phyloP scores from a whole-genome alignment of 2,797 vertebrate genomes.

The Acanthurus tractus region DNA sequence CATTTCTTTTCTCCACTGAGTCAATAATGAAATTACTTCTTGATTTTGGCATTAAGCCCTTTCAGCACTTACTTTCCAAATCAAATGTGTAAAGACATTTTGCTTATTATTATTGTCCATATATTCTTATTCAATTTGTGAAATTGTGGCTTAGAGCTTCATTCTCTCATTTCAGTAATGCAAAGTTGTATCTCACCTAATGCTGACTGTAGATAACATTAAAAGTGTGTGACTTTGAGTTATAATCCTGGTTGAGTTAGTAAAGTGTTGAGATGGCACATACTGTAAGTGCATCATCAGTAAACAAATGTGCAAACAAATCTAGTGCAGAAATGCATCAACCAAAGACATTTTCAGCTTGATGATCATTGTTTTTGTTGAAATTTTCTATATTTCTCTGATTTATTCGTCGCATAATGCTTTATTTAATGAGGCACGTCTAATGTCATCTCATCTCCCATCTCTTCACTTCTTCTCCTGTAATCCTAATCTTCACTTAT shows the following conservation, averaged over 20 bases:
- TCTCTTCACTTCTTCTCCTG: neutral
- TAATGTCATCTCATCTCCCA: slow-evolving; percentile 5
- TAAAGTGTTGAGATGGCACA: slow-evolving; percentile 7
- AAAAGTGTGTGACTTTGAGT: slow-evolving; percentile 14
- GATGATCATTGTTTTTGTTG: neutral
- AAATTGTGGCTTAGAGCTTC: slow-evolving; percentile 38
- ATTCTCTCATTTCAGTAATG: slow-evolving; percentile 44
- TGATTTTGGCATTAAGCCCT: slow-evolving; percentile 48
- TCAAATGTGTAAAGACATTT: slow-evolving; percentile 36
- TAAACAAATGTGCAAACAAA: neutral
- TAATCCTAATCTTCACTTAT: slow-evolving; percentile 27
- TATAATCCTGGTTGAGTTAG: slow-evolving; percentile 9
- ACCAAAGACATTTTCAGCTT: neutral
- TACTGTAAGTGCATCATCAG: neutral
- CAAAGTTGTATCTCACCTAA: slow-evolving; percentile 15
- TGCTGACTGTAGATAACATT: slow-evolving; percentile 20
- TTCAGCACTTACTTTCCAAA: slow-evolving; percentile 37
- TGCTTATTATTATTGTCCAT: slow-evolving; percentile 15
- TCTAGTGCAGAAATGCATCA: slow-evolving; percentile 1
- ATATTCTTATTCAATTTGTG: slow-evolving; percentile 45
- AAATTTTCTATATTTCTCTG: neutral
- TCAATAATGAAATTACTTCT: slow-evolving; percentile 52
- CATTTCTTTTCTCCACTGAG: slow-evolving; percentile 1
- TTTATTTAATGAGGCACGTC: slow-evolving; percentile 10
- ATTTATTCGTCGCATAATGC: neutral